Evolutionary conservation across 2,797 vertebrate genomes (phyloP).

Genomic region (Pangasius krempfi): DNA sequence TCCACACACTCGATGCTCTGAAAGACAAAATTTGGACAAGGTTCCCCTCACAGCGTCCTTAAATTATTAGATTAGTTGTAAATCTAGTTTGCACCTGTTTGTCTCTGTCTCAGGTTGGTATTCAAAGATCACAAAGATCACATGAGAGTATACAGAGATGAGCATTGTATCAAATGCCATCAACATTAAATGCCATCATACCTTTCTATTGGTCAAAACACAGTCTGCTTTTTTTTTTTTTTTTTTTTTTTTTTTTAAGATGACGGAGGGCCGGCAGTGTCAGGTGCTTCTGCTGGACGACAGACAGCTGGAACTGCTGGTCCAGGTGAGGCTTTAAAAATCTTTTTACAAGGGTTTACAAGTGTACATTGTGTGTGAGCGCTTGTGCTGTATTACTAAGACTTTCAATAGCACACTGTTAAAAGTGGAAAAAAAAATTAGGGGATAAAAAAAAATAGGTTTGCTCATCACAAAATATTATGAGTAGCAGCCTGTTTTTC

Average conservation of each 20-base stretch:
- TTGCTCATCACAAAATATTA: background rate
- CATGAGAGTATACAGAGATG: background rate
- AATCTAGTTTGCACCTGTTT: background rate
- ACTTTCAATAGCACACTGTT: background rate
- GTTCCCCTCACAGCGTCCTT: background rate
- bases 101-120: background rate
- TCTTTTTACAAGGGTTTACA: background rate
- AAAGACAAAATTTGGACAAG: constrained; percentile 9
- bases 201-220: background rate
- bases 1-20: constrained; percentile 19
- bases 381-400: background rate
- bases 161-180: background rate
- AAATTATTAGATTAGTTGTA: constrained; percentile 24
- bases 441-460: background rate
- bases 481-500: background rate
- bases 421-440: background rate
- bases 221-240: constrained; percentile 11
- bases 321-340: constrained; percentile 82
- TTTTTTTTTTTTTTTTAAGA: constrained; percentile 72
- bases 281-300: constrained; percentile 92
- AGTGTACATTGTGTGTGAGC: background rate
- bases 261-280: constrained; percentile 95
- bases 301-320: constrained; percentile 93
- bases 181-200: background rate
- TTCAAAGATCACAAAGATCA: constrained; percentile 29